A percentile compares a stretch with the other conserved stretches of the same genome.
These are phyloP conservation scores for Nemapogon koenigi DNA, from an alignment of 2,888 invertebrate genomes.

Conservation along the genomic window DNA sequence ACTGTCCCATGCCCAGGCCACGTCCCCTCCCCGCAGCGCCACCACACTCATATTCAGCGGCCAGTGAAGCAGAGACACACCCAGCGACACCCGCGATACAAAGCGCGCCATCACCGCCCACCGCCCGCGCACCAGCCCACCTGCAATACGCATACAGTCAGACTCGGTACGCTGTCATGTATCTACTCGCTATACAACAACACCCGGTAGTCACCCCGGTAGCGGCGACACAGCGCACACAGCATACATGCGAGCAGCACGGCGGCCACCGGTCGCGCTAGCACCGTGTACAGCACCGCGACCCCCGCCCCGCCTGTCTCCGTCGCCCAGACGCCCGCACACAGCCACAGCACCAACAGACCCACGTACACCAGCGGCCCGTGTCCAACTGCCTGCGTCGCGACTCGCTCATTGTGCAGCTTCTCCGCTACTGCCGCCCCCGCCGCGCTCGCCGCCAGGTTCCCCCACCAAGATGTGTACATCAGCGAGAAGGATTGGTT, in stretches of 20 bases:
- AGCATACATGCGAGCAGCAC: neutral
- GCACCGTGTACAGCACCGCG: neutral
- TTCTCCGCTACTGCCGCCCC: neutral
- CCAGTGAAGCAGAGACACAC: neutral
- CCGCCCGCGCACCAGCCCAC: neutral
- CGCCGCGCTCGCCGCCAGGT: neutral
- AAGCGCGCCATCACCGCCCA: neutral
- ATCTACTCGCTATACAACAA: neutral
- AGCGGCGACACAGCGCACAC: neutral
- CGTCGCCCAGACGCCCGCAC: neutral
- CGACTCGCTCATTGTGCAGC: neutral
- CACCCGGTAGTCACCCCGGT: too few relatives aligned
- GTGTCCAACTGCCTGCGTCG: neutral
- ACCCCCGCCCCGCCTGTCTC: neutral
- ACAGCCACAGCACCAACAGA: neutral
- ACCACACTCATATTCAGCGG: neutral
- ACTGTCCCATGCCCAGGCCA: neutral
- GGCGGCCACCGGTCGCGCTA: neutral
- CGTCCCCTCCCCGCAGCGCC: neutral
- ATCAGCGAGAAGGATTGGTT: neutral
- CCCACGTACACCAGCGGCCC: neutral
- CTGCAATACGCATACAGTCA: too few relatives aligned
- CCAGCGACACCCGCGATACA: neutral
- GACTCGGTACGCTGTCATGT: too few relatives aligned
- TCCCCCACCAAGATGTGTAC: neutral